A percentile compares a stretch with the other conserved stretches of the same genome.
Evolutionary conservation across 2,797 vertebrate species (phyloP).

Genomic region (Bryconaethiops microstoma): DNA sequence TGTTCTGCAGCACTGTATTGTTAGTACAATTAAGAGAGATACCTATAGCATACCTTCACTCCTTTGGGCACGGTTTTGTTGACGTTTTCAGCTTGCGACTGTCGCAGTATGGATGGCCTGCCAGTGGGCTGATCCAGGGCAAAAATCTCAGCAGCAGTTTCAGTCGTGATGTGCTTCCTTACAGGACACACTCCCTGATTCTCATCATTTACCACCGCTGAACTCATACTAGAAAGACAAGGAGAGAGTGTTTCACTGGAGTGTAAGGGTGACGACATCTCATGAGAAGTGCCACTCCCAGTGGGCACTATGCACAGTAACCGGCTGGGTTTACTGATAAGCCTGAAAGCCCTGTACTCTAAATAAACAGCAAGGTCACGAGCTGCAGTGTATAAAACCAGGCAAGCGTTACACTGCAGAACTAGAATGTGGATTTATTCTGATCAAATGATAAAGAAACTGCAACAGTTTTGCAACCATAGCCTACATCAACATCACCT

Average conservation of each 20-base stretch:
- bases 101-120: conserved; percentile 85
- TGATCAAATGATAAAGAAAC: too few relatives aligned
- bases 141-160: conserved; percentile 78
- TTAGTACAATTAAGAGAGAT: neutral
- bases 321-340: conserved; percentile 74
- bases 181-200: conserved; percentile 71
- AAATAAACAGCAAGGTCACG: conserved; percentile 13
- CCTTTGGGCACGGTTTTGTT: conserved; percentile 76
- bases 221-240: conserved; percentile 86
- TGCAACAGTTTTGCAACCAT: too few relatives aligned
- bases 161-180: conserved; percentile 64
- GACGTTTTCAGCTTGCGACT: conserved; percentile 89
- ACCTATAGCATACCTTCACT: conserved; percentile 79
- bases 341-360: conserved; percentile 9
- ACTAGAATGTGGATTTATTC: neutral
- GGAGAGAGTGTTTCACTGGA: conserved; percentile 7
- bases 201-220: conserved; percentile 81
- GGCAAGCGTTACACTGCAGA: neutral
- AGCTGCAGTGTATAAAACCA: neutral
- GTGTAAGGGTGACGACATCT: conserved; percentile 7
- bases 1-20: neutral
- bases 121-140: conserved; percentile 78
- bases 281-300: conserved; percentile 17
- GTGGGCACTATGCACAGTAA: conserved; percentile 9
- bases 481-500: too few relatives aligned